Evolutionary conservation across 2,888 invertebrate species (phyloP).

Genomic region (Meghimatium bilineatum): DNA sequence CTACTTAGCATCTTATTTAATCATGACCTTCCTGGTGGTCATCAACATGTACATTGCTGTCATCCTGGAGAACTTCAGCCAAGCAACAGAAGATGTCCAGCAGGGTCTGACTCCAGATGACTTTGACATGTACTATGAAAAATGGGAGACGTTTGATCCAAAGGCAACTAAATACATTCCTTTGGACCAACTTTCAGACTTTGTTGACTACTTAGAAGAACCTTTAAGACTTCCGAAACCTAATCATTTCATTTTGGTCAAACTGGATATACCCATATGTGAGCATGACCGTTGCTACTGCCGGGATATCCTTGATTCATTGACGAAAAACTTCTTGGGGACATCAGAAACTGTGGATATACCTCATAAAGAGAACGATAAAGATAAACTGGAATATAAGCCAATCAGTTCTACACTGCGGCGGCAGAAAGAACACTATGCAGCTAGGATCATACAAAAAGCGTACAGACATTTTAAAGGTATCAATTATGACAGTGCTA

Average conservation of each 20-base stretch:
- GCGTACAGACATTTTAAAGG: constrained; percentile 88
- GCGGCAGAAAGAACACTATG: constrained; percentile 97
- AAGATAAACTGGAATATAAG: constrained; percentile 91
- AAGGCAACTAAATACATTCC: constrained; percentile 98
- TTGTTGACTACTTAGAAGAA: constrained; percentile 96
- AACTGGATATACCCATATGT: constrained; percentile 99
- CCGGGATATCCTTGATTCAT: constrained; percentile 97
- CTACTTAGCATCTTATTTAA: constrained; percentile 95
- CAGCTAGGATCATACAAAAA: constrained; percentile 95
- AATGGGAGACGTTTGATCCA: constrained; percentile 99
- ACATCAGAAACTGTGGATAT: constrained; percentile 86
- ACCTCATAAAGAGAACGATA: constrained; percentile 57
- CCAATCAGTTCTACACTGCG: constrained; percentile 95
- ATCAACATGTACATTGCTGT: constrained; percentile 99
- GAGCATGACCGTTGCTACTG: constrained; percentile 97
- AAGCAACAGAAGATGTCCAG: constrained; percentile 96
- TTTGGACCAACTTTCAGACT: constrained; percentile 94
- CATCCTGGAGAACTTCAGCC: constrained; percentile 98
- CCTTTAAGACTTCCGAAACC: constrained; percentile 97
- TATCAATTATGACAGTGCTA: constrained; percentile 34
- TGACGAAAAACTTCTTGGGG: constrained; percentile 99
- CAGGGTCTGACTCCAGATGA: constrained; percentile 93
- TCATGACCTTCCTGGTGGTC: constrained; percentile 98
- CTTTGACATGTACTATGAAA: constrained; percentile 99
- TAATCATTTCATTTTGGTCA: constrained; percentile 98